Percentiles rank a stretch among this genome's conserved stretches.
Conservation (phyloP, 2,797 vertebrate genomes). For the Urosaurus nigricauda region DNA sequence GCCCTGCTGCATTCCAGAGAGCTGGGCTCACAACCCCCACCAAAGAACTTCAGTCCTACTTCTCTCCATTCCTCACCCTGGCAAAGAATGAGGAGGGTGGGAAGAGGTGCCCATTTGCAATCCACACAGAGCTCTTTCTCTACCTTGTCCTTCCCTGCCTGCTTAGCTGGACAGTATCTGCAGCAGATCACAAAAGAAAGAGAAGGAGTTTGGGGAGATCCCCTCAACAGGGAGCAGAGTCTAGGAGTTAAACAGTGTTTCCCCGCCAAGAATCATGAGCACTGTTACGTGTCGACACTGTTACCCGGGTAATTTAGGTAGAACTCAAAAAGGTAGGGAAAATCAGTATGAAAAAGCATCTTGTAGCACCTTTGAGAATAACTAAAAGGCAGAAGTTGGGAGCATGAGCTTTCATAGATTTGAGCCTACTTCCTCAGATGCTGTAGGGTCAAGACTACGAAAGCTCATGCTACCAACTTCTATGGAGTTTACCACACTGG, state of each 20-base stretch:
- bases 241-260: background rate
- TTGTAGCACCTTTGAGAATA: no score
- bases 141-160: background rate
- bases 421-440: no score
- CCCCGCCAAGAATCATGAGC: background rate
- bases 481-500: no score
- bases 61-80: background rate
- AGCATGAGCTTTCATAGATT: no score
- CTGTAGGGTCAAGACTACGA: no score
- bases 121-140: background rate
- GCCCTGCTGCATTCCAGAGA: background rate
- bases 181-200: background rate
- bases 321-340: no score
- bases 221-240: background rate
- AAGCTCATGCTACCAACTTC: no score
- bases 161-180: no score
- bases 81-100: background rate
- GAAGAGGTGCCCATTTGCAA: background rate
- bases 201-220: background rate
- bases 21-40: background rate
- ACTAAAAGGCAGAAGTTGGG: no score
- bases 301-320: background rate
- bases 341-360: no score
- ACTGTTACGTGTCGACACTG: background rate
- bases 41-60: no score